A percentile compares a stretch with the other conserved stretches of the same genome.
phyloP scores from a whole-genome alignment of 2,797 vertebrate species.

The Iguana delicatissima region DNA sequence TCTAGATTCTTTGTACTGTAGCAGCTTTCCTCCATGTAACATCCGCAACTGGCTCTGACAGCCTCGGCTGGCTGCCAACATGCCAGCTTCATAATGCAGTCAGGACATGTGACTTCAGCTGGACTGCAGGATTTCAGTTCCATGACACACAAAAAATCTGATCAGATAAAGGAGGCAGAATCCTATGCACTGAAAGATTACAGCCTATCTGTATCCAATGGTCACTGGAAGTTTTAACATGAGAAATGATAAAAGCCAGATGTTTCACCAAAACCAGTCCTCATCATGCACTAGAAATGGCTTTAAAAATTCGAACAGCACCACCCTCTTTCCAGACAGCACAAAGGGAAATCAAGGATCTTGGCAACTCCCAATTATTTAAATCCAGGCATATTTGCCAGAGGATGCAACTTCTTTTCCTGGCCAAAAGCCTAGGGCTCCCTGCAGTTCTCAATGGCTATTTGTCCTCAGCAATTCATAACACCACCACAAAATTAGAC shows the following conservation, averaged over 20 bases:
- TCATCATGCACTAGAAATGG: accelerated
- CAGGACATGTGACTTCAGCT: slow-evolving; percentile 52
- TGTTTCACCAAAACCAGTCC: background rate
- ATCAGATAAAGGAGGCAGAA: slow-evolving; percentile 10
- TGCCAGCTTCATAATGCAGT: slow-evolving; percentile 51
- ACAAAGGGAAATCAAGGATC: background rate
- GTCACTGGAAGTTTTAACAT: background rate
- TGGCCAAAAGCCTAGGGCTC: background rate
- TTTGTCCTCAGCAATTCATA: background rate
- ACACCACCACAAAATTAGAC: background rate
- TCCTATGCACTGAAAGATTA: background rate
- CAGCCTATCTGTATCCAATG: background rate
- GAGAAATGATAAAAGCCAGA: background rate
- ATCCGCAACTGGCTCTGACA: slow-evolving; percentile 57
- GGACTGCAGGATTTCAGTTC: slow-evolving; percentile 48
- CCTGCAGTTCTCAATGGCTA: background rate
- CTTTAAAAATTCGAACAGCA: background rate
- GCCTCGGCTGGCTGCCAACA: slow-evolving; percentile 56
- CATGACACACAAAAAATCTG: background rate
- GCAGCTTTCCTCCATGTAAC: slow-evolving; percentile 52
- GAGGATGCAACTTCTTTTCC: background rate
- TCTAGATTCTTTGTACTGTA: slow-evolving; percentile 37
- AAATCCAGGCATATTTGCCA: background rate
- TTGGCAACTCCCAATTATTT: background rate
- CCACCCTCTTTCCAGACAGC: background rate